Evolutionary conservation across 2,113 vertebrate species (phyloP).

Genomic region (Cyanistes caeruleus): DNA sequence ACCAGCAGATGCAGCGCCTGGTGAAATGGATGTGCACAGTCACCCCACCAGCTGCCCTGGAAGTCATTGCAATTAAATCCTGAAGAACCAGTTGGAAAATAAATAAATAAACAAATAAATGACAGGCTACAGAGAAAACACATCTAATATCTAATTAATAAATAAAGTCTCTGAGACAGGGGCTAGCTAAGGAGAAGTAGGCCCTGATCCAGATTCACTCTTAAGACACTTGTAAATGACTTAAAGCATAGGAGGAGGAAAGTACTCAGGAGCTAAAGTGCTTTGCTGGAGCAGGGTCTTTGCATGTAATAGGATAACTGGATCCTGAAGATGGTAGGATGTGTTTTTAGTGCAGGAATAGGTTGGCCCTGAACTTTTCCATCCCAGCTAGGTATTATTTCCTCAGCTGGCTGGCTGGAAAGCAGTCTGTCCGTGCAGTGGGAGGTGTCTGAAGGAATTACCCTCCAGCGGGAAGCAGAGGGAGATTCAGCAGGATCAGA

Average conservation of each 20-base stretch:
- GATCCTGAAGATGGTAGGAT: not conserved
- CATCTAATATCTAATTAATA: not conserved
- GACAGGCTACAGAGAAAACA: not conserved
- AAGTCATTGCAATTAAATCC: not conserved
- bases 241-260: not conserved
- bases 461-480: not conserved
- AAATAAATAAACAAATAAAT: no score
- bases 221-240: not conserved
- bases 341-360: not conserved
- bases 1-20: not conserved
- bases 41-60: not conserved
- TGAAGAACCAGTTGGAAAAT: not conserved
- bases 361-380: not conserved
- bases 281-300: not conserved
- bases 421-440: not conserved
- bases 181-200: not conserved
- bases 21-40: not conserved
- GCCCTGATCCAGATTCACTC: not conserved
- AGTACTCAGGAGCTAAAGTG: not conserved
- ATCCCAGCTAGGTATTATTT: not conserved
- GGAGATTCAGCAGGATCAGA: conserved; percentile 23
- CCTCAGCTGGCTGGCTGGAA: not conserved
- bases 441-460: not conserved
- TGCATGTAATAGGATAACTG: not conserved
- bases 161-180: not conserved